phyloP scores from a whole-genome alignment of 2,797 vertebrate genomes.

The Tapirus indicus region DNA sequence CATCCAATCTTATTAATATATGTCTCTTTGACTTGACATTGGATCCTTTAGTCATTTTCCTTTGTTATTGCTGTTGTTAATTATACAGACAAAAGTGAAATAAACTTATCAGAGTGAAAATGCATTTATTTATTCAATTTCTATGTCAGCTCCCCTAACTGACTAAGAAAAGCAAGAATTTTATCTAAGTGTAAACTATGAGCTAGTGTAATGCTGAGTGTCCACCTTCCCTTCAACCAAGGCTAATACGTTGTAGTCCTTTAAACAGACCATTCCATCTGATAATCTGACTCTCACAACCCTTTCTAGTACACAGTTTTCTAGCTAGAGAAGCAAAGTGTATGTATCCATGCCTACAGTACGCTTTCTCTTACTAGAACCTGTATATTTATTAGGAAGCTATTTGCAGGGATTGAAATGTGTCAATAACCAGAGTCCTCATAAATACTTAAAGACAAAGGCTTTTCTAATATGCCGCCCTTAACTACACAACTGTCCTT shows the following conservation, averaged over 20 bases:
- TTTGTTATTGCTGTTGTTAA: neutral
- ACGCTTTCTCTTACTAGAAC: neutral
- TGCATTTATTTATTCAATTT: constrained; percentile 14
- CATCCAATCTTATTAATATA: neutral
- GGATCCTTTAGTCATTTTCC: neutral
- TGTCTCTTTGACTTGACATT: neutral
- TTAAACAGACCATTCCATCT: neutral
- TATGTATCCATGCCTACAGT: neutral
- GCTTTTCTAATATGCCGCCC: neutral
- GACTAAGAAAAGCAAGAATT: constrained; percentile 16
- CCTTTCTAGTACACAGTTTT: neutral
- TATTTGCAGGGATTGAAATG: neutral
- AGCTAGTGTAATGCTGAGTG: neutral
- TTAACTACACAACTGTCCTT: neutral
- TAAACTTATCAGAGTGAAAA: neutral
- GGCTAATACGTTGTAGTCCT: neutral
- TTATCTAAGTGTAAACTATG: neutral
- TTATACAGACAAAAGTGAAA: constrained; percentile 17
- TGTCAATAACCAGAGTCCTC: neutral
- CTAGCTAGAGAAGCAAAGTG: neutral
- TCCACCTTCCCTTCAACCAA: neutral
- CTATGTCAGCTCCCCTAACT: neutral
- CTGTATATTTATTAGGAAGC: neutral
- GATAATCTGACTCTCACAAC: neutral
- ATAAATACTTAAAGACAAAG: neutral